These are phyloP conservation scores for Scolanthus callimorphus DNA, from an alignment of 92 coral and sea anemone species.

Conservation along the genomic window DNA sequence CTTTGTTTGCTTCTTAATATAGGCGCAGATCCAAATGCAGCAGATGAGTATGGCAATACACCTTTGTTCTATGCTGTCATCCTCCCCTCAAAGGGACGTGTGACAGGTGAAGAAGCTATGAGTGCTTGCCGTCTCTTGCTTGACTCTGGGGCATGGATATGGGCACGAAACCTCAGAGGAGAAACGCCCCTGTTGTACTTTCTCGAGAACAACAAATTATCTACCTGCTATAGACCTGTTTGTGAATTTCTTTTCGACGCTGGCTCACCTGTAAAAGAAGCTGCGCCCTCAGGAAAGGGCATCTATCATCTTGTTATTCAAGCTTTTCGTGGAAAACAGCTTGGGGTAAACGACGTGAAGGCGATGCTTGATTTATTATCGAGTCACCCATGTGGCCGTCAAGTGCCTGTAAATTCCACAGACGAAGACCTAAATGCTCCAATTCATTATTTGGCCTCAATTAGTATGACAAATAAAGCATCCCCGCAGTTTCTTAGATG, in stretches of 20 bases:
- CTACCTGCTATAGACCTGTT: no score
- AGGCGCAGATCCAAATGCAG: background rate
- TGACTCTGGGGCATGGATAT: background rate
- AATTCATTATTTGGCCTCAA: background rate
- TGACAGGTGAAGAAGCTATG: background rate
- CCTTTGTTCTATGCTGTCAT: background rate
- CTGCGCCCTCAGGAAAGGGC: conserved; percentile 1
- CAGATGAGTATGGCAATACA: background rate
- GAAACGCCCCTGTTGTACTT: background rate
- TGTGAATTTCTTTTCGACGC: background rate
- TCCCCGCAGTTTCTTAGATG: no score
- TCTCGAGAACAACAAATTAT: no score
- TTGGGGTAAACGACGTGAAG: background rate
- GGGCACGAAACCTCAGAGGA: background rate
- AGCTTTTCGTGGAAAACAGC: background rate
- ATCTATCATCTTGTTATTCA: conserved; percentile 12
- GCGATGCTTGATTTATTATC: background rate
- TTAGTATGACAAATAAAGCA: no score
- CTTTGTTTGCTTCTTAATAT: background rate
- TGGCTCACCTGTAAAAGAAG: background rate
- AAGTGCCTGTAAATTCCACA: no score
- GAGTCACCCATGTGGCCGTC: no score
- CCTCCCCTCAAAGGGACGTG: background rate
- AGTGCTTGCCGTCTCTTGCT: background rate
- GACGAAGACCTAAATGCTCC: no score